Base-by-base conservation (phyloP, 1,140 invertebrate genomes). In the Zaprionus capensis region DNA sequence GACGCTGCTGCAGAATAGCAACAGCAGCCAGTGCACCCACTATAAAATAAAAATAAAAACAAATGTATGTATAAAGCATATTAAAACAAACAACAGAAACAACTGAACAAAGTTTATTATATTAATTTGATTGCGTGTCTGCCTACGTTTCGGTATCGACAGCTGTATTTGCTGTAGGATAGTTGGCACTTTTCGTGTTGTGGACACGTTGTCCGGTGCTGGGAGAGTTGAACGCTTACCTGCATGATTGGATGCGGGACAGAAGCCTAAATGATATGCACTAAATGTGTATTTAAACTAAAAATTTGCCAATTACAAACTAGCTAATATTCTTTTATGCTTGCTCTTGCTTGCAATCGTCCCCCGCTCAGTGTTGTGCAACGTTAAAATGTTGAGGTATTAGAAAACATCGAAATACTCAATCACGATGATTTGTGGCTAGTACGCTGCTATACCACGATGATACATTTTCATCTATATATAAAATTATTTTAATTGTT, bases 81-180 rank as follows among this genome's bases (percentile, higher is more conserved):
- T 41, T 28, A 24, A 65, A 64, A 66, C 22, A 66, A 72, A 38
- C n/a, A 41, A 26, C 9, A 55, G 15, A 11, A 57, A 12, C 38
- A 76, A 17, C 15, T 44, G 41, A 65, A 24, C 20, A 20, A 51
- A n/a, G 7, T 15, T 20, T 53, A 44, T 3, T 24, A 6, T 49
- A 46, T 46, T 46, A 44, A 71, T 61, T 67, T 77, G 75, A 77
- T 73, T 77, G 75, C 75, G 75, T 77, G 75, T 77, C 70, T 77
- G 56, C 51, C 63, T 46, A 67, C 56, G 70, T 62, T 72, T 72
- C 69, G 62, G 41, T 67, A 20, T 72, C 22, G 28, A 22, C 53
- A n/a, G 28, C 34, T 53, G 12, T 5, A 12, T 34, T 7, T 41
- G 34, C 22, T 55, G 20, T 15, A 12, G 46, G 4, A 17, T 46